Evolutionary conservation across 2,888 invertebrate species (phyloP).

Genomic region (Petrolisthes cinctipes): DNA sequence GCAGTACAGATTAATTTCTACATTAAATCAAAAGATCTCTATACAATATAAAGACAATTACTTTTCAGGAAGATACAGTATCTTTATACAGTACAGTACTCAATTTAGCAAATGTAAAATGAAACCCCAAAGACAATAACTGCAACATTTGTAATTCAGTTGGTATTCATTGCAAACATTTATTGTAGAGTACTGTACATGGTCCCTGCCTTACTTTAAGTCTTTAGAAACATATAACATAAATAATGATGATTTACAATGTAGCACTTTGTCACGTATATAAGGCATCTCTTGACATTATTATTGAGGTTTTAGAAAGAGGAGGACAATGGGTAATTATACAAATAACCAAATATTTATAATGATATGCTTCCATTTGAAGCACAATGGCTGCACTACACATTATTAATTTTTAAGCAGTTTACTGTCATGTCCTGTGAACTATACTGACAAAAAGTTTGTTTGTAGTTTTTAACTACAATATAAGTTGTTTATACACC

Average conservation of each 20-base stretch:
- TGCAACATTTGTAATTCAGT: neutral
- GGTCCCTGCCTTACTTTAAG: slow-evolving; percentile 7
- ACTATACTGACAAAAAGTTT: too few relatives aligned
- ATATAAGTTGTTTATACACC: too few relatives aligned
- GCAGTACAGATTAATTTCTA: slow-evolving; percentile 12
- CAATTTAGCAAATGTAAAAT: too few relatives aligned
- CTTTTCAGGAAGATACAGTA: neutral
- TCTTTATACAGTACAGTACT: too few relatives aligned
- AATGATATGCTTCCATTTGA: neutral
- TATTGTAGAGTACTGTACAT: neutral
- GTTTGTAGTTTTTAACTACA: too few relatives aligned
- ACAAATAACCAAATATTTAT: neutral
- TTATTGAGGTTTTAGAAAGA: neutral
- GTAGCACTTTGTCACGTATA: slow-evolving; percentile 1
- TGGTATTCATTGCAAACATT: neutral
- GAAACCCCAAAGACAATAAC: neutral
- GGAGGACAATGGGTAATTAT: neutral
- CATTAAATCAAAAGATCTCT: neutral
- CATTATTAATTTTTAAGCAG: too few relatives aligned
- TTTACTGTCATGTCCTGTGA: too few relatives aligned
- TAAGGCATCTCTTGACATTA: slow-evolving; percentile 27
- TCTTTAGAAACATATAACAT: neutral
- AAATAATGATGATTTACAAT: neutral
- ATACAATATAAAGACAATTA: slow-evolving; percentile 1
- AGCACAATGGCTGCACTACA: neutral